phyloP scores from a whole-genome alignment of 2,888 invertebrate genomes.

The Lasioglossum leucozonium region DNA sequence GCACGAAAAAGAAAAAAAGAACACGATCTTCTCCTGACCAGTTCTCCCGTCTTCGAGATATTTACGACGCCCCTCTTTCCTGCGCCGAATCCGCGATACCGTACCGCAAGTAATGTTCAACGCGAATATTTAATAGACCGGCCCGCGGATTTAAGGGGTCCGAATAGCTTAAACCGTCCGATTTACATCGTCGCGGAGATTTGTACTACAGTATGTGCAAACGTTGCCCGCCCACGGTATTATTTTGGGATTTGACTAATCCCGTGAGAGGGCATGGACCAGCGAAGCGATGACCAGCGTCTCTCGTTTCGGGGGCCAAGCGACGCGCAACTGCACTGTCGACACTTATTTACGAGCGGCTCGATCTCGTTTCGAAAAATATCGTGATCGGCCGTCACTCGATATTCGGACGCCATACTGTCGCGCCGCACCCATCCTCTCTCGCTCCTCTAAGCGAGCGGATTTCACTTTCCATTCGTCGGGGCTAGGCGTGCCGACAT shows the following conservation, averaged over 20 bases:
- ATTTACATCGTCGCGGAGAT: slow-evolving; percentile 59
- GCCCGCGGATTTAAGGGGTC: slow-evolving; percentile 23
- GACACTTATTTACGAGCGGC: slow-evolving; percentile 35
- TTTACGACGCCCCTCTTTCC: neutral
- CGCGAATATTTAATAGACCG: slow-evolving; percentile 30
- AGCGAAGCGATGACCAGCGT: slow-evolving; percentile 59
- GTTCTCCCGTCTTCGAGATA: neutral
- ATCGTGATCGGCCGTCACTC: slow-evolving; percentile 21
- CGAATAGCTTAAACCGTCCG: slow-evolving; percentile 51
- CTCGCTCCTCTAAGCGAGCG: neutral
- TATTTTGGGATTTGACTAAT: slow-evolving; percentile 75
- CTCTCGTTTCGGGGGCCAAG: slow-evolving; percentile 38
- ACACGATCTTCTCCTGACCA: too few species aligned
- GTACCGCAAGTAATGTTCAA: neutral
- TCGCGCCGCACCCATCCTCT: neutral
- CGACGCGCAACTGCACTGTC: slow-evolving; percentile 14
- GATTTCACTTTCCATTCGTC: slow-evolving; percentile 4
- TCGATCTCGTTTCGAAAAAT: slow-evolving; percentile 43
- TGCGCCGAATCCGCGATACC: neutral
- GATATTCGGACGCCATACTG: neutral
- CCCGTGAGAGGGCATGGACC: slow-evolving; percentile 70
- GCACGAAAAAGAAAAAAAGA: too few species aligned
- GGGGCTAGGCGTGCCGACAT: slow-evolving; percentile 2
- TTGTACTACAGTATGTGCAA: slow-evolving; percentile 55
- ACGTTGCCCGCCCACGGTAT: slow-evolving; percentile 60